Evolutionary conservation across 2,113 vertebrate genomes (phyloP), one percentile per base, ranked within the genome.

Genomic region (Corynorhinus townsendii): DNA sequence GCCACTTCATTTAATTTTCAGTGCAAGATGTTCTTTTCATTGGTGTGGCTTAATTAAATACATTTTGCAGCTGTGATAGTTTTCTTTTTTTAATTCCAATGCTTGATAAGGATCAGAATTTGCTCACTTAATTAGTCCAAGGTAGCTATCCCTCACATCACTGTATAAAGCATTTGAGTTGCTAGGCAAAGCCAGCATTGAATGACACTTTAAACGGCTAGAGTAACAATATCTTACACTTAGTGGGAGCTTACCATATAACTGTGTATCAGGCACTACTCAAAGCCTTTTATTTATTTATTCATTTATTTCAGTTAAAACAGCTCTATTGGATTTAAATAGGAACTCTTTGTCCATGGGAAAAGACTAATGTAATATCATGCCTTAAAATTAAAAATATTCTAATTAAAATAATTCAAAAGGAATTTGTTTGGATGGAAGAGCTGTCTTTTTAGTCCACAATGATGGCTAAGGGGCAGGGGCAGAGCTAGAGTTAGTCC

Each of bases 291-390:
- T 33, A 40, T 59, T 82, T 47, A 15, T 80, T 90, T 40, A 24
- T 75, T 89, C 59, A 30, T 87, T 73, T 68, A 43, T 77, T 93
- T 73, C 11, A 20, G 19, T 84, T 95, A 45, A 95, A 95, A 80
- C 66, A 66, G 11, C 24, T 64, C 76, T 85, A 0, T 81, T 88
- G 56, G 40, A 79, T 35, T 68, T 75, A 69, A 82, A 49, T 87
- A 92, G 73, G 69, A 94, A 38, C 26, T 52, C 28, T 77, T 14
- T 72, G 68, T 91, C 40, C 26, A 20, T 17, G 64, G 43, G 83
- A 77, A 83, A 90, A 59, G 35, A 76, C 33, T 86, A 43, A 69
- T 80, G 15, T 91, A 71, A 81, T 80, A 79, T 49, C 5, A 11
- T 77, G 20, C 35, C 47, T 85, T 96, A 62, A 72, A 66, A 66